These are phyloP conservation scores for Leptodactylus fallax DNA, from an alignment of 2,797 vertebrate species.

Conservation along the genomic window DNA sequence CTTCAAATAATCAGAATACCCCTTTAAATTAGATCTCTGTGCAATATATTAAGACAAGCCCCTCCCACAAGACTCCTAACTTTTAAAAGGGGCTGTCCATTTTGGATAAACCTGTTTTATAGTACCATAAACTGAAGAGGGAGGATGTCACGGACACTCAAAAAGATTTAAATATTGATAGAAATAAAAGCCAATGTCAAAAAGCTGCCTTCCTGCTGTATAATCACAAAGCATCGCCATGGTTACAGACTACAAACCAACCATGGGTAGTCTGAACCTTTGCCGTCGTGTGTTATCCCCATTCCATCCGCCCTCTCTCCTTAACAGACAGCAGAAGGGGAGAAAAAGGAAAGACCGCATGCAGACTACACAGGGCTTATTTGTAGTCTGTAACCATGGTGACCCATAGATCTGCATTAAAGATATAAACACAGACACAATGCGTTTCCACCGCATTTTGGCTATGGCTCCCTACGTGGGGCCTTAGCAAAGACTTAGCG, in stretches of 20 bases:
- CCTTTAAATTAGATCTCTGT: background rate
- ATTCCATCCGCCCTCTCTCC: too few relatives aligned
- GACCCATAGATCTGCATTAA: background rate
- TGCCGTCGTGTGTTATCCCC: too few relatives aligned
- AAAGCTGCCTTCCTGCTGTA: too few relatives aligned
- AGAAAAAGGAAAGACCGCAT: background rate
- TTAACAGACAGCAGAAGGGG: background rate
- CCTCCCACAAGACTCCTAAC: background rate
- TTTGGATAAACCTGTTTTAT: background rate
- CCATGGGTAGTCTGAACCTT: too few relatives aligned
- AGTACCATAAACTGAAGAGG: background rate
- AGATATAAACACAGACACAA: background rate
- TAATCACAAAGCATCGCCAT: too few relatives aligned
- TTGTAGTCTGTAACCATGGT: constrained; percentile 6
- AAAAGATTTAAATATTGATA: too few relatives aligned
- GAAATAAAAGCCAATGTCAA: too few relatives aligned
- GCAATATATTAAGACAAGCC: background rate
- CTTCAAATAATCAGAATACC: too few relatives aligned
- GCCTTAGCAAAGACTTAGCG: too few relatives aligned
- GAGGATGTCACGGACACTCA: background rate
- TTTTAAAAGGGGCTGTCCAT: background rate
- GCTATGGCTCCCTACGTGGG: too few relatives aligned
- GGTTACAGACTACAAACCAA: too few relatives aligned
- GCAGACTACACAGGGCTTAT: background rate
- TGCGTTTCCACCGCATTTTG: too few relatives aligned